Evolutionary conservation across 2,888 invertebrate genomes (phyloP).

Genomic region (Empis stercorea): DNA sequence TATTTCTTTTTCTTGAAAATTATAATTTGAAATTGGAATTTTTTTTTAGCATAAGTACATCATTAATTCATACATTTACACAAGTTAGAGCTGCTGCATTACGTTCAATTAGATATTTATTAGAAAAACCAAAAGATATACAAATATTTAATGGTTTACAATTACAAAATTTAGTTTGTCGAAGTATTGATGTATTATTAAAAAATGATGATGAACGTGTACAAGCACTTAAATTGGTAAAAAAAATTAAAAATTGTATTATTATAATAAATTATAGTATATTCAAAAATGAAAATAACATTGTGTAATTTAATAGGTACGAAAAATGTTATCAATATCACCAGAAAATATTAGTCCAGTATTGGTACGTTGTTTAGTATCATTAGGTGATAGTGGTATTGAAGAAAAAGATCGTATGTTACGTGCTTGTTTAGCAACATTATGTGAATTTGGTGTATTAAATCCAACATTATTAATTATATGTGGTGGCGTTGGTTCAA

Average conservation of each 20-base stretch:
- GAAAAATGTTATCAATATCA: conserved; percentile 48
- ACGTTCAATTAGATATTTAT: conserved; percentile 72
- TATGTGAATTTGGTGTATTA: conserved; percentile 78
- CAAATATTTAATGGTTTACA: conserved; percentile 66
- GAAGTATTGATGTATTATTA: conserved; percentile 79
- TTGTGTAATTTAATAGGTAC: conserved; percentile 21
- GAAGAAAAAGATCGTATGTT: conserved; percentile 74
- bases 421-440: conserved; percentile 70
- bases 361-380: conserved; percentile 66
- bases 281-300: neutral
- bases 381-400: conserved; percentile 65
- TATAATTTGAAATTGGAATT: conserved; percentile 21
- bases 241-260: too few species aligned
- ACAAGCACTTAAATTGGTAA: conserved; percentile 76
- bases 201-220: conserved; percentile 87
- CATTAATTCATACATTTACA: conserved; percentile 74
- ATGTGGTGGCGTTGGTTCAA: conserved; percentile 71
- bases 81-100: conserved; percentile 82
- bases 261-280: too few species aligned
- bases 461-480: conserved; percentile 69
- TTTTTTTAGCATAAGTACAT: conserved; percentile 62
- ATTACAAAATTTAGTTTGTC: conserved; percentile 67
- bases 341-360: conserved; percentile 59
- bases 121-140: conserved; percentile 66
- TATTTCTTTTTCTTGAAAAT: too few species aligned